Base-by-base conservation (phyloP, 2,113 vertebrate genomes). In the Lepus americanus region DNA sequence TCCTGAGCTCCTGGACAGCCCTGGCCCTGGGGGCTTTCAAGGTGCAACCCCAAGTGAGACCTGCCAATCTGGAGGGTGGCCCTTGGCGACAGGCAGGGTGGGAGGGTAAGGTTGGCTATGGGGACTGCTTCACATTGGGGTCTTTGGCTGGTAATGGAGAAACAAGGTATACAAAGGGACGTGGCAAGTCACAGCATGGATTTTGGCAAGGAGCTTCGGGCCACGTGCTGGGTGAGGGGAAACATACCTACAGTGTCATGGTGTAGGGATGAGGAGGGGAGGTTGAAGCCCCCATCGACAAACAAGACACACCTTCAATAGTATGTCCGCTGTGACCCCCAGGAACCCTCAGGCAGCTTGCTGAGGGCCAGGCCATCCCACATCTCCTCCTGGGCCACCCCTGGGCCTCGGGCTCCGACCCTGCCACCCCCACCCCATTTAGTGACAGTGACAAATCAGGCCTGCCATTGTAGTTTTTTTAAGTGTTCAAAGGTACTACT, bases 101-200 rank as follows among this genome's bases (percentile, higher is more conserved):
- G 12, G 78, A 0, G 0, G 39, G 9, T 29, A 19, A 17, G 13
- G 0, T 76, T 59, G 39, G 31, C 63, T 36, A 1, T 36, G 39
- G 78, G 59, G 7, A n/a, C 61, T 0, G 5, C 5, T 33, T 67
- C 61, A 80, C 44, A 22, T 12, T 70, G 19, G 29, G 29, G 25
- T 55, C 93, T 92, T n/a, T 33, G n/a, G 7, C 19, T 39, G 44
- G 29, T 88, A 61, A 23, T 53, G 20, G 25, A 82, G 74, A 79
- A 77, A n/a, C 22, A 25, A 29, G 12, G 5, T 49, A 22, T 76
- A 36, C 36, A 27, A 66, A 76, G 78, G 29, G 29, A 81, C 0
- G 9, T 4, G 84, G 19, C 89, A 55, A 77, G 80, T n/a, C 59
- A 84, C 20, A 92, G 87, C 53, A 39, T 8, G 19, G 19, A 25